phyloP scores from a whole-genome alignment of 2,888 invertebrate genomes.

The Poecilobothrus nobilitatus region DNA sequence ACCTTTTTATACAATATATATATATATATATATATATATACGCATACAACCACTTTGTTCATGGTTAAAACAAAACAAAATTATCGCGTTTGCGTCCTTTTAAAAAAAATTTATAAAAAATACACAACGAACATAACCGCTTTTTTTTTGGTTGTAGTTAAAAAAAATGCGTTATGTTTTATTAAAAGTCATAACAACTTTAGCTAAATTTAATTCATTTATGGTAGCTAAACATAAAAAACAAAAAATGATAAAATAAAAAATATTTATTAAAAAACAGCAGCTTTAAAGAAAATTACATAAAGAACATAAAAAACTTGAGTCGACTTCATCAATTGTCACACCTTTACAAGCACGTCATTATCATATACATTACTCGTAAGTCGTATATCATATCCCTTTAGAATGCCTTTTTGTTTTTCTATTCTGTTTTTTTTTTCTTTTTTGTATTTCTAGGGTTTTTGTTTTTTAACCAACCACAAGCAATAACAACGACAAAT shows the following conservation, averaged over 20 bases:
- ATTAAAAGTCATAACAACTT: slow-evolving; percentile 5
- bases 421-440: background rate
- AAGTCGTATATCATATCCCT: slow-evolving; percentile 6
- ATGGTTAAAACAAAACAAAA: background rate
- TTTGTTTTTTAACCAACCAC: background rate
- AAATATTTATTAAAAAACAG: background rate
- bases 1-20: background rate
- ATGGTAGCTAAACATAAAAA: background rate
- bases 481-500: background rate
- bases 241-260: too few species aligned
- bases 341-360: slow-evolving; percentile 10
- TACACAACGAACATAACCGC: background rate
- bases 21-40: too few species aligned
- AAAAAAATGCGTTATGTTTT: background rate
- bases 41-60: too few species aligned
- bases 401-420: background rate
- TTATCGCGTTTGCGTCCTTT: slow-evolving; percentile 2
- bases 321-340: slow-evolving; percentile 10
- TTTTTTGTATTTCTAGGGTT: background rate
- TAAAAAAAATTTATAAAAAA: background rate
- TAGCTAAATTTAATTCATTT: background rate
- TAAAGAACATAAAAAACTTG: background rate
- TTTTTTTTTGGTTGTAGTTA: background rate
- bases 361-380: background rate
- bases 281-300: background rate